Conservation (phyloP, 2,888 invertebrate species). For the Drosophila antonietae region DNA sequence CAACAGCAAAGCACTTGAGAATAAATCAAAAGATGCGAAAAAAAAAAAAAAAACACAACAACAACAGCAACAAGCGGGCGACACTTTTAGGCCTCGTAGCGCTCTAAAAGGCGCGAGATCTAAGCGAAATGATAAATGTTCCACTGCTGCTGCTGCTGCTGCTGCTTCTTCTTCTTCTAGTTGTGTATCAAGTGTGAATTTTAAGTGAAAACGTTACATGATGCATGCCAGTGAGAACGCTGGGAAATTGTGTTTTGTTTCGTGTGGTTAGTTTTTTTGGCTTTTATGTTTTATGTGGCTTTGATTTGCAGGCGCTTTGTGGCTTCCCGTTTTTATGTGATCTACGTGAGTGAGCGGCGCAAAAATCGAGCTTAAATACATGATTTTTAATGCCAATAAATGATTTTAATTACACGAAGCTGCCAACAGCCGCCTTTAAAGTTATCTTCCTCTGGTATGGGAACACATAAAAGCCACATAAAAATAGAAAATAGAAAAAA, state of each 20-base stretch:
- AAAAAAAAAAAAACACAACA: slow-evolving; percentile 62
- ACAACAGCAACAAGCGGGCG: slow-evolving; percentile 27
- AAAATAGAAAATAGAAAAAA: slow-evolving; percentile 29
- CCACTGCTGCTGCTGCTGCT: slow-evolving; percentile 4
- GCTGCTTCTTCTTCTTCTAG: slow-evolving; percentile 10
- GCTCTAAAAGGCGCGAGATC: slow-evolving; percentile 72
- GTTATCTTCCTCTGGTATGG: slow-evolving; percentile 33
- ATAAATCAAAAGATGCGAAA: slow-evolving; percentile 80
- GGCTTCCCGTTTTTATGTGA: slow-evolving; percentile 57
- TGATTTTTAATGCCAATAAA: slow-evolving; percentile 67
- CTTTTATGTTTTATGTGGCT: slow-evolving; percentile 30
- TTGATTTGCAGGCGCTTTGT: slow-evolving; percentile 5
- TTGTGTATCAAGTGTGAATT: slow-evolving; percentile 78
- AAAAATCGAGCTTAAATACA: slow-evolving; percentile 56
- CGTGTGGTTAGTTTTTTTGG: neutral
- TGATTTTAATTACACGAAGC: slow-evolving; percentile 66
- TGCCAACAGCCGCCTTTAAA: slow-evolving; percentile 22
- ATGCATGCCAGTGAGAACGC: slow-evolving; percentile 24
- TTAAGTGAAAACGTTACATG: slow-evolving; percentile 73
- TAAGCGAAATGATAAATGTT: slow-evolving; percentile 75
- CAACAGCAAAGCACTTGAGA: slow-evolving; percentile 56
- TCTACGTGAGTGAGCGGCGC: slow-evolving; percentile 60
- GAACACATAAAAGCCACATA: slow-evolving; percentile 49
- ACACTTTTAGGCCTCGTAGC: slow-evolving; percentile 68
- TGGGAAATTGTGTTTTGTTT: slow-evolving; percentile 45